Conservation (phyloP, 2,888 invertebrate species). For the Limnephilus lunatus region DNA sequence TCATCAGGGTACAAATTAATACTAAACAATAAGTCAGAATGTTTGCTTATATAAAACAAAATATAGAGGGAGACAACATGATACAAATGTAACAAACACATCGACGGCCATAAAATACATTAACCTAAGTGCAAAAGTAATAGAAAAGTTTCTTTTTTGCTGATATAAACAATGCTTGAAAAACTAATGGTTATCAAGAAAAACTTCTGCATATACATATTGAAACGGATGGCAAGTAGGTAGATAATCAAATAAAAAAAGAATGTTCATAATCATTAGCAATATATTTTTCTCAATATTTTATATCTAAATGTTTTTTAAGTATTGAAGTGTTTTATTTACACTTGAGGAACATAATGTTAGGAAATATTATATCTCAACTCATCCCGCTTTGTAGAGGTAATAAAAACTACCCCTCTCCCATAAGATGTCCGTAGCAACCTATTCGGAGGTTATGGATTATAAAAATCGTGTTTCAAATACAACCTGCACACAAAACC, state of each 20-base stretch:
- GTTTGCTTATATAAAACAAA: no score
- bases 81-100: no score
- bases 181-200: neutral
- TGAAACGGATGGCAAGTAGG: neutral
- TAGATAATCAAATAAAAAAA: neutral
- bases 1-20: no score
- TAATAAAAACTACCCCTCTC: neutral
- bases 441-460: constrained; percentile 5
- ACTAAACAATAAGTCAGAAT: no score
- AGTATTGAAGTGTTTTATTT: neutral
- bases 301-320: neutral
- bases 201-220: neutral
- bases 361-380: neutral
- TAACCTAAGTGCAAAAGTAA: no score
- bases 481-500: neutral
- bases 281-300: neutral
- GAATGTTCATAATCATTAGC: neutral
- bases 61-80: no score
- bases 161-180: neutral
- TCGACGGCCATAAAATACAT: no score
- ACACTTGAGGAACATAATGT: constrained; percentile 30
- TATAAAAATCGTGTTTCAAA: neutral
- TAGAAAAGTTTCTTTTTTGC: neutral
- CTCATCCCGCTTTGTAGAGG: neutral
- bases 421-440: neutral